Percentiles rank a stretch among this genome's conserved stretches.
phyloP scores from a whole-genome alignment of 2,888 invertebrate species.

The Ischnura elegans region DNA sequence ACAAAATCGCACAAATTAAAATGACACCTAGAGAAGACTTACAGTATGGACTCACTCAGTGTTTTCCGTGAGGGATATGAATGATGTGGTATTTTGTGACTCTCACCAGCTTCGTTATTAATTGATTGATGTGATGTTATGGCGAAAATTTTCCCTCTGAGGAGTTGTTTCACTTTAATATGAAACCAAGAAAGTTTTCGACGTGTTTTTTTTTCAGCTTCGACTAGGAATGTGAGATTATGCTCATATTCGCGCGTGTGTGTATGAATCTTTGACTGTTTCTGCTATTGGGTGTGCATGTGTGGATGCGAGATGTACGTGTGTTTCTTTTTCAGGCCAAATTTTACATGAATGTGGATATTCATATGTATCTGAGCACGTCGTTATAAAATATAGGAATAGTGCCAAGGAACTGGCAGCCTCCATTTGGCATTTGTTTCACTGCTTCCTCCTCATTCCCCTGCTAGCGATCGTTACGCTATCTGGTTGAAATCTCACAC shows the following conservation, averaged over 20 bases:
- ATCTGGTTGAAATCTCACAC: background rate
- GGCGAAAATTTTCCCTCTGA: background rate
- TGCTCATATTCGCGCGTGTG: background rate
- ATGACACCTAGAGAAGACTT: background rate
- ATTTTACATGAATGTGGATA: slow-evolving; percentile 17
- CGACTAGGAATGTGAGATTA: background rate
- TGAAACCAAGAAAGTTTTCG: background rate
- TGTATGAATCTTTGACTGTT: background rate
- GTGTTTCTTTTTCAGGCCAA: slow-evolving; percentile 43
- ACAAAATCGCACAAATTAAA: background rate
- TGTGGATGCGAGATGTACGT: background rate
- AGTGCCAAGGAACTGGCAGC: slow-evolving; percentile 5
- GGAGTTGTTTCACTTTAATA: background rate
- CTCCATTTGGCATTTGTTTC: slow-evolving; percentile 4
- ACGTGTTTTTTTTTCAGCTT: background rate
- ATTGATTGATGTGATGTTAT: background rate
- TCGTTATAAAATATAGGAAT: slow-evolving; percentile 53
- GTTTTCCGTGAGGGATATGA: background rate
- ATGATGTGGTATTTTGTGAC: background rate
- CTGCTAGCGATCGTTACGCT: background rate
- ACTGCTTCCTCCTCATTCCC: background rate
- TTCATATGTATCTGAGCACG: slow-evolving; percentile 46
- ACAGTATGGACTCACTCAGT: background rate
- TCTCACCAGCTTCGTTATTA: background rate
- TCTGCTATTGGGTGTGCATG: background rate